A percentile compares a stretch with the other conserved stretches of the same genome.
These are phyloP conservation scores for Gymnodraco acuticeps DNA, from an alignment of 2,797 vertebrate species.

Conservation along the genomic window DNA sequence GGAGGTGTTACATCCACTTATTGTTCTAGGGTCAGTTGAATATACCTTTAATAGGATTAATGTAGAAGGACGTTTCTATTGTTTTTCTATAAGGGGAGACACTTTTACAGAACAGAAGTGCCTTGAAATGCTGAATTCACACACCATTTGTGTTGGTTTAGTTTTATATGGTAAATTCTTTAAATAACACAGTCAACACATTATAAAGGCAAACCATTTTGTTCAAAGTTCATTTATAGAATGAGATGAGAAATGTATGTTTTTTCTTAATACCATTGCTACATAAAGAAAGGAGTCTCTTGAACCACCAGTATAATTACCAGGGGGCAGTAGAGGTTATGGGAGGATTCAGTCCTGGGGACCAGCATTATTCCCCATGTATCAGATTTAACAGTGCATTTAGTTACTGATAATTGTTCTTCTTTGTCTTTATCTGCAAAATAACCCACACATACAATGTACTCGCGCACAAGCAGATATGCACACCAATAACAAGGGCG, in stretches of 20 bases:
- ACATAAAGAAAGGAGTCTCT: slow-evolving; percentile 72
- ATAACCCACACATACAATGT: slow-evolving; percentile 23
- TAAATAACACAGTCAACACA: slow-evolving; percentile 56
- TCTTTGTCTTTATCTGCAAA: slow-evolving; percentile 56
- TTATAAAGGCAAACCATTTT: slow-evolving; percentile 59
- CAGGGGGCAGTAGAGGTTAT: slow-evolving; percentile 46
- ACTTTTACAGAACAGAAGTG: slow-evolving; percentile 41
- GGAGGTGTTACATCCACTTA: slow-evolving; percentile 61
- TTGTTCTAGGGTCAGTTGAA: slow-evolving; percentile 64
- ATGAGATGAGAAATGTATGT: slow-evolving; percentile 58
- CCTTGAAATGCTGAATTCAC: slow-evolving; percentile 58
- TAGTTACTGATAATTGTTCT: slow-evolving; percentile 56
- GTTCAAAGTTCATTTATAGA: slow-evolving; percentile 55
- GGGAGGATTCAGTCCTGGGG: slow-evolving; percentile 50
- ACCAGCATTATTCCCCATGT: slow-evolving; percentile 21
- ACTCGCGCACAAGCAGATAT: slow-evolving; percentile 42
- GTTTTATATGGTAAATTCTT: slow-evolving; percentile 51
- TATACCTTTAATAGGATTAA: slow-evolving; percentile 49
- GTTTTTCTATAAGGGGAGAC: slow-evolving; percentile 49
- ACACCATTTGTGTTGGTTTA: slow-evolving; percentile 60
- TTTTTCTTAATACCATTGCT: slow-evolving; percentile 66
- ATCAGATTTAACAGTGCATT: slow-evolving; percentile 58
- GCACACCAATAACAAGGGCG: slow-evolving; percentile 44
- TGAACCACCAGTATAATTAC: slow-evolving; percentile 46
- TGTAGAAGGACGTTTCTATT: slow-evolving; percentile 35